These are phyloP conservation scores for Falco columbarius DNA, from an alignment of 2,797 vertebrate species.

Conservation along the genomic window DNA sequence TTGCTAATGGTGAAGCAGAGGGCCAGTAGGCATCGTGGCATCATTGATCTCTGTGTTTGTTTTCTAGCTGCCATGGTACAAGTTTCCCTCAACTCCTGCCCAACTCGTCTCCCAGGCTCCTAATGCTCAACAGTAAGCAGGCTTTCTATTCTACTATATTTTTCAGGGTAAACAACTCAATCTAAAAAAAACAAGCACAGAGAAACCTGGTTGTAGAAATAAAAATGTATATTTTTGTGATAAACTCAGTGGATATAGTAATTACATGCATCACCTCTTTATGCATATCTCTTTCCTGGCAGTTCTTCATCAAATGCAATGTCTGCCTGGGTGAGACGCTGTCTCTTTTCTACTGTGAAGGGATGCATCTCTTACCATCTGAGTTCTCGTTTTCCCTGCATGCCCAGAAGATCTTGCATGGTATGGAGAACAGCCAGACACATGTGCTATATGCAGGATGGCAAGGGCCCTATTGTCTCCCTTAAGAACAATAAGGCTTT, in stretches of 20 bases:
- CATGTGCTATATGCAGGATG: background rate
- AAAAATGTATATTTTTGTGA: background rate
- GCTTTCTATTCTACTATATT: background rate
- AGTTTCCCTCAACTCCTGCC: background rate
- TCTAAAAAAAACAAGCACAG: background rate
- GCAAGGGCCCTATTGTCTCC: slow-evolving; percentile 24
- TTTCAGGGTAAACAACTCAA: background rate
- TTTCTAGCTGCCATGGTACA: background rate
- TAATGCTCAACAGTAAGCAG: background rate
- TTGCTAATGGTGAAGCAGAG: background rate
- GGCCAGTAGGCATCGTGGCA: background rate
- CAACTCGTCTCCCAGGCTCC: background rate
- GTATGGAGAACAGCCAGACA: slow-evolving; percentile 34
- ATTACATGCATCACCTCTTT: background rate
- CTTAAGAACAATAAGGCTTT: background rate
- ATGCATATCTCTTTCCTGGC: background rate
- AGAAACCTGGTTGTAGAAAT: background rate
- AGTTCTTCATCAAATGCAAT: background rate
- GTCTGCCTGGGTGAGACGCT: background rate
- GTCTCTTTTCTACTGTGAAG: background rate
- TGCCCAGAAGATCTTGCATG: slow-evolving; percentile 7
- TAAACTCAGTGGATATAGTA: background rate
- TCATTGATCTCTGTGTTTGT: background rate
- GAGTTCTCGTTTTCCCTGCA: background rate
- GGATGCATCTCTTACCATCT: background rate